Evolutionary conservation across 1,140 invertebrate species (phyloP).

Genomic region (Thaumetopoea pityocampa): DNA sequence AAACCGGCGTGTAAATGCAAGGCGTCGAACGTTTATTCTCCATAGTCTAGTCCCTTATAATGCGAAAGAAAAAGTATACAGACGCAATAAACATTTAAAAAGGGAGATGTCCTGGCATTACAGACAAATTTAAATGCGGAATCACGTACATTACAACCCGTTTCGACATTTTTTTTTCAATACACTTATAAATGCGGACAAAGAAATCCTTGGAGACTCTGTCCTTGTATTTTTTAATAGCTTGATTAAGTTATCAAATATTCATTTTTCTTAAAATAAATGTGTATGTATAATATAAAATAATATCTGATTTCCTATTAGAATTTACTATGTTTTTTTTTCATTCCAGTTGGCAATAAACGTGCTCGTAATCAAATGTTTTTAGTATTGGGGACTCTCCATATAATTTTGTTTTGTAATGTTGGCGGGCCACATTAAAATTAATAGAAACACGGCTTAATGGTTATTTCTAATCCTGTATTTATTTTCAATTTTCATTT

Average conservation of each 20-base stretch:
- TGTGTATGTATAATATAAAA: no score
- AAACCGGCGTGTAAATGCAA: slow-evolving; percentile 26
- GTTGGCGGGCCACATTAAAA: slow-evolving; percentile 37
- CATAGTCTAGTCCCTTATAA: no score
- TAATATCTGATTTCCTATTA: no score
- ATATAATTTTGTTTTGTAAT: slow-evolving; percentile 22
- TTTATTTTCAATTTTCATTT: slow-evolving; percentile 37
- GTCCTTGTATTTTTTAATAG: slow-evolving; percentile 14
- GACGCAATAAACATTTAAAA: slow-evolving; percentile 52
- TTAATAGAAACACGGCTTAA: slow-evolving; percentile 41
- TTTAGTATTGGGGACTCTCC: slow-evolving; percentile 21
- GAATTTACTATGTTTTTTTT: no score
- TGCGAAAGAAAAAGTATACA: slow-evolving; percentile 34
- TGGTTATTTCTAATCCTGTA: slow-evolving; percentile 41
- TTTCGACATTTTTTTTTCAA: slow-evolving; percentile 46
- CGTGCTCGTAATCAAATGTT: neutral
- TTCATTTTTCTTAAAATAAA: slow-evolving; percentile 12
- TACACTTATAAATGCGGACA: slow-evolving; percentile 50
- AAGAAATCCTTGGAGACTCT: slow-evolving; percentile 29
- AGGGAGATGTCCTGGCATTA: slow-evolving; percentile 46
- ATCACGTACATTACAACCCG: slow-evolving; percentile 61
- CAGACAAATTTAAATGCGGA: slow-evolving; percentile 60
- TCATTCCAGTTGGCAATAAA: no score
- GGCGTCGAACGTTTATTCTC: slow-evolving; percentile 12
- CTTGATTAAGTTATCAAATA: slow-evolving; percentile 20